Base-by-base conservation (phyloP, 2,113 vertebrate genomes). In the Pluvialis apricaria region DNA sequence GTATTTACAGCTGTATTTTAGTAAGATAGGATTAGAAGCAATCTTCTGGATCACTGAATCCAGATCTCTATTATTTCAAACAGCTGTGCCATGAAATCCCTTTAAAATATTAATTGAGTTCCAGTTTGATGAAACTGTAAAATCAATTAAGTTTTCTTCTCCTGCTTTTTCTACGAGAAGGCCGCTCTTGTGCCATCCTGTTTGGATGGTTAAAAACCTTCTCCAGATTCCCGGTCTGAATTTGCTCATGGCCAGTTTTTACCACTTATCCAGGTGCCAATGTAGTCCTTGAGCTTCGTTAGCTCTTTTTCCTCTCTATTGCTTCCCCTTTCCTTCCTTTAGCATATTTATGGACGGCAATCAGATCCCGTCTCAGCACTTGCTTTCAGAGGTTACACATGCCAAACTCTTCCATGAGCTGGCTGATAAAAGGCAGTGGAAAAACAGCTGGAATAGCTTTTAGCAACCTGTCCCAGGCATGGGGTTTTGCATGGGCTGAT, bases 71-170 rank as follows among this genome's bases (percentile, higher is more conserved):
- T 96, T 96, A 95, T 91, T 93, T 82, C 87, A 79, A 69, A 87
- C 49, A 94, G 81, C 91, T 94, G 78, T 90, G 75, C 84, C 54
- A 93, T 73, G 71, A 93, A 91, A 94, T 82, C 36, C 34, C 70
- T 91, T 96, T 96, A 91, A 96, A 97, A 94, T 95, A 96, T 93
- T 95, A 96, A 95, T 96, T 90, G 90, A 93, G 78, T 34, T 92
- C 40, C 44, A 61, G 28, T 91, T 92, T 94, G 82, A 96, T 80
- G 44, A 96, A 94, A 85, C 62, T 76, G 84, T 96, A 82, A 93
- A 95, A 94, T 69, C 61, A 94, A 82, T 92, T 78, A 81, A 47
- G 82, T 65, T 65, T 96, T 71, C 52, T 76, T 13, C 15, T 68
- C 10, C 61, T 69, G 21, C 17, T 61, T 85, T 93, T 86, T 69